Percentiles rank a stretch among this genome's conserved stretches.
Conservation (phyloP, 1,140 invertebrate genomes). For the Lethrus apterus region DNA sequence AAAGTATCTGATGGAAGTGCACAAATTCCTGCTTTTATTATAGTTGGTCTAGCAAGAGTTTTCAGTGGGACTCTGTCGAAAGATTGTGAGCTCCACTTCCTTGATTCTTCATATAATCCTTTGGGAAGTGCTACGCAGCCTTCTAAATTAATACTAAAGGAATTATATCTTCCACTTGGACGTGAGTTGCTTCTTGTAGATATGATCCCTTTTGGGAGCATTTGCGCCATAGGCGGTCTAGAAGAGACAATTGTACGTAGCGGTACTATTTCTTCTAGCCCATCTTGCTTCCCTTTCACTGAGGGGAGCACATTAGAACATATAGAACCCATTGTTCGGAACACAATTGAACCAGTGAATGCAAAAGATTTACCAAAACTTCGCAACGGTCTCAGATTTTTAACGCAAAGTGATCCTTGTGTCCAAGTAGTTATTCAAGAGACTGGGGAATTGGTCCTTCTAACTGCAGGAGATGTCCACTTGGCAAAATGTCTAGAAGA, state of each 20-base stretch:
- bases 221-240: slow-evolving; percentile 79
- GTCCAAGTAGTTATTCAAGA: slow-evolving; percentile 86
- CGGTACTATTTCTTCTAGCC: slow-evolving; percentile 77
- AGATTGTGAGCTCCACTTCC: slow-evolving; percentile 74
- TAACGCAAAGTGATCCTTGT: slow-evolving; percentile 92
- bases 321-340: slow-evolving; percentile 78
- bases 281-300: slow-evolving; percentile 83
- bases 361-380: slow-evolving; percentile 74
- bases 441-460: slow-evolving; percentile 92
- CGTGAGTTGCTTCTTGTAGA: slow-evolving; percentile 78
- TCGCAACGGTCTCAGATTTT: slow-evolving; percentile 68
- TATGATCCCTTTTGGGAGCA: slow-evolving; percentile 79
- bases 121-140: slow-evolving; percentile 41
- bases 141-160: slow-evolving; percentile 52
- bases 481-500: slow-evolving; percentile 90
- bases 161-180: slow-evolving; percentile 90
- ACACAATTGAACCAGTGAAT: slow-evolving; percentile 87
- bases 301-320: slow-evolving; percentile 75
- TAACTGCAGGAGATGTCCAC: slow-evolving; percentile 96
- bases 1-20: slow-evolving; percentile 37
- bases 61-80: slow-evolving; percentile 80
- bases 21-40: slow-evolving; percentile 51
- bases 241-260: slow-evolving; percentile 81
- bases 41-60: slow-evolving; percentile 89
- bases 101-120: slow-evolving; percentile 89